Evolutionary conservation across 2,797 vertebrate species (phyloP), one percentile per base, ranked within the genome.

Genomic region (Zalophus californianus): DNA sequence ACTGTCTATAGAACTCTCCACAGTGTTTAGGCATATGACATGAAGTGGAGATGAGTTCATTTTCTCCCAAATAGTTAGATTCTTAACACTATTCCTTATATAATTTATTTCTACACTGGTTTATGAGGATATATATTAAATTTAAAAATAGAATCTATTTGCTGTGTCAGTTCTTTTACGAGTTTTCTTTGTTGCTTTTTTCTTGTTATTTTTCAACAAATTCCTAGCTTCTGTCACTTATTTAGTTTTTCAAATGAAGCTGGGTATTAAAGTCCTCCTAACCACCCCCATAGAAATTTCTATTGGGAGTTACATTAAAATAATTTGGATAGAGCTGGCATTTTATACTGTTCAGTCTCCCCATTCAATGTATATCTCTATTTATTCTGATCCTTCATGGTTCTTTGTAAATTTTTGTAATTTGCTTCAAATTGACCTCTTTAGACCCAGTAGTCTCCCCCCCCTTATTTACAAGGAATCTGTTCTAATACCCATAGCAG

Each of bases 121-220:
- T 83, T 78, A 77, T 82, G 68, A 92, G 54, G 54, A 86, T n/a
- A 4, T 29, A 1, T 91, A 29, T 93, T 73, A 91, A 82, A 25
- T 82, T 88, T 52, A 82, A 29, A 64, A 50, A 25, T 50, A 70
- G 29, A 77, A 50, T 92, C 23, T 62, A 13, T 62, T 94, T n/a
- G 41, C 32, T 27, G 1, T 94, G 18, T 83, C 32, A 78, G 5
- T 86, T 90, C 20, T 86, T 86, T 4, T 18, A 44, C 15, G 20
- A 41, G 5, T 96, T 90, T 68, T 92, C 25, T 86, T 60, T 94
- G 35, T 77, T 86, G 25, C 68, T 88, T 50, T 75, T 20, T 70
- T 78, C 12, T 48, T 80, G 3, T 11, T 89, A 21, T 84, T 44
- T 95, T 70, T 23, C 2, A 58, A 50, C 66, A 54, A 23, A 27